phyloP scores from a whole-genome alignment of 2,888 invertebrate genomes.

The Hypomecis punctinalis region DNA sequence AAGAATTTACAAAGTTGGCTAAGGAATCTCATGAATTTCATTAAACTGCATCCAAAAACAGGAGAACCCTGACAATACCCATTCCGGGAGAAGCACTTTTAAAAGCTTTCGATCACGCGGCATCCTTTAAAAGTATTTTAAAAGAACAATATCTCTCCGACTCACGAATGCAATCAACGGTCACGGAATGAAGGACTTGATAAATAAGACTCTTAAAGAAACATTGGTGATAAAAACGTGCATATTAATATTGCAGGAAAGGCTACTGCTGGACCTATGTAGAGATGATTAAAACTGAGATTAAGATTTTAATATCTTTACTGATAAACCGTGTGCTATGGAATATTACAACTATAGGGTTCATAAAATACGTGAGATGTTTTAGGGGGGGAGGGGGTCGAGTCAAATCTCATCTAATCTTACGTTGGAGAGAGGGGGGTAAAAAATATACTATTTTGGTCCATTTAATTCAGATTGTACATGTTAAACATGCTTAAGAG shows the following conservation, averaged over 20 bases:
- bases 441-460: too few relatives aligned
- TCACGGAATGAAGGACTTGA: conserved; percentile 49
- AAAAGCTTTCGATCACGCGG: conserved; percentile 74
- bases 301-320: not conserved
- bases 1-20: too few relatives aligned
- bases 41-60: not conserved
- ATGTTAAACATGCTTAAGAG: too few relatives aligned
- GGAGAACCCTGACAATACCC: conserved; percentile 16
- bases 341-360: too few relatives aligned
- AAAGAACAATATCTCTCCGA: conserved; percentile 71
- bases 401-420: too few relatives aligned
- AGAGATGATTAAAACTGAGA: not conserved
- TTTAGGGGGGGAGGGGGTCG: too few relatives aligned
- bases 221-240: conserved; percentile 30
- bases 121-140: conserved; percentile 47
- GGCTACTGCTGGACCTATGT: conserved; percentile 3
- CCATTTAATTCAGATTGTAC: too few relatives aligned
- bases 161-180: conserved; percentile 76
- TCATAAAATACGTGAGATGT: too few relatives aligned
- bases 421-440: too few relatives aligned
- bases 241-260: conserved; percentile 31
- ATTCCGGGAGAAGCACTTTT: conserved; percentile 37
- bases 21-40: not conserved
- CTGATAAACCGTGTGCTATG: too few relatives aligned
- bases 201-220: conserved; percentile 48